Evolutionary conservation across 2,888 invertebrate genomes (phyloP).

Genomic region (Philereme transversata): DNA sequence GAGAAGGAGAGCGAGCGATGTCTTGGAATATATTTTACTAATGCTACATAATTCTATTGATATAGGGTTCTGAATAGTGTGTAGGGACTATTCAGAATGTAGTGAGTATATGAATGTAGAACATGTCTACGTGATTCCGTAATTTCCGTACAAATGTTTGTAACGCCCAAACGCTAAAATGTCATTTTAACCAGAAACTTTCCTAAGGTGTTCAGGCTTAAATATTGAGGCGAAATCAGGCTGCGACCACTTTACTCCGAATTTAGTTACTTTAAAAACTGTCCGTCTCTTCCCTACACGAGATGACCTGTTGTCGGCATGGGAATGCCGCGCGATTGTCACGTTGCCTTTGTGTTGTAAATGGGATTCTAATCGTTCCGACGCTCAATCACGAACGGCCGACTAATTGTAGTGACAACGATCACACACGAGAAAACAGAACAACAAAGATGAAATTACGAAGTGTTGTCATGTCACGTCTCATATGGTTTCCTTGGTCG

Average conservation of each 20-base stretch:
- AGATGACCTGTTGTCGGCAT: constrained; percentile 35
- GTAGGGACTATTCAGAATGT: too few species aligned
- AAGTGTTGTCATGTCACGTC: constrained; percentile 19
- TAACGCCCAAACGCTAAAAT: too few species aligned
- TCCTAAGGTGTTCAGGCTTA: too few species aligned
- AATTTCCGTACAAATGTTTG: too few species aligned
- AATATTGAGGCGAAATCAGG: too few species aligned
- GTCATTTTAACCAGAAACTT: too few species aligned
- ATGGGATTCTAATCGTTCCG: constrained; percentile 45
- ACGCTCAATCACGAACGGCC: constrained; percentile 36
- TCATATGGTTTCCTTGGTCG: constrained; percentile 7
- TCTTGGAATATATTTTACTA: too few species aligned
- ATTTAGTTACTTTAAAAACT: not conserved
- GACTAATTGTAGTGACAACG: constrained; percentile 39
- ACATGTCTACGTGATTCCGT: too few species aligned
- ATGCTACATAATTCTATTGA: too few species aligned
- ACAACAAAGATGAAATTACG: constrained; percentile 14
- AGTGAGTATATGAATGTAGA: too few species aligned
- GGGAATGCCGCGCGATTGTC: constrained; percentile 36
- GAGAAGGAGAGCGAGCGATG: too few species aligned
- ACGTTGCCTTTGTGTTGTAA: constrained; percentile 42
- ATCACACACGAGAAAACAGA: constrained; percentile 29
- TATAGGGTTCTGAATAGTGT: too few species aligned
- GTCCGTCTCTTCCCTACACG: constrained; percentile 8
- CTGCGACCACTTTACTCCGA: not conserved